Evolutionary conservation across 35 echinoderm and acorn worm species (phyloP).

Genomic region (Chiridota heheva): DNA sequence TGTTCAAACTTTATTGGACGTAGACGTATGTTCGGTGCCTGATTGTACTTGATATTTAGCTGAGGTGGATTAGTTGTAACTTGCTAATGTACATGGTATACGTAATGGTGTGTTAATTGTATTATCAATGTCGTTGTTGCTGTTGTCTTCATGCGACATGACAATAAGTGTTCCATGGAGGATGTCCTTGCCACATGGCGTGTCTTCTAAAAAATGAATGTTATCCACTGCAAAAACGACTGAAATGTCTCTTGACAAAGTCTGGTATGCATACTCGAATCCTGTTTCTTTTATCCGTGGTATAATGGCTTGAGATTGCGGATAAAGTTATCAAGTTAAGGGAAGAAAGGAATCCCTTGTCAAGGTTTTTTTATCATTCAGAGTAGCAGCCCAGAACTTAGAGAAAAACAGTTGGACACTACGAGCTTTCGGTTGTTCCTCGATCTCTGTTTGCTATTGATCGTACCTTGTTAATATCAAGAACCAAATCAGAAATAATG

Average conservation of each 20-base stretch:
- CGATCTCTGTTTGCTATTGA: too few relatives aligned
- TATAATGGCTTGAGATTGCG: conserved; percentile 28
- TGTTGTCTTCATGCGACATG: conserved; percentile 16
- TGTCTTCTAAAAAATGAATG: conserved; percentile 40
- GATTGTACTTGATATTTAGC: conserved; percentile 24
- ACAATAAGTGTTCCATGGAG: conserved; percentile 25
- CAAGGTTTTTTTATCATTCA: too few relatives aligned
- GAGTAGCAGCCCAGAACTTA: too few relatives aligned
- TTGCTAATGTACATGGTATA: neutral
- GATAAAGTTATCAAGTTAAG: too few relatives aligned
- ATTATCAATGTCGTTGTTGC: neutral
- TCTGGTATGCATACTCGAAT: conserved; percentile 19
- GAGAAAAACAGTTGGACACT: too few relatives aligned
- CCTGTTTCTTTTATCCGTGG: neutral
- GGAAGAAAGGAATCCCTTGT: too few relatives aligned
- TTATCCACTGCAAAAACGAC: conserved; percentile 35
- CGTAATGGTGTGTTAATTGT: conserved; percentile 17
- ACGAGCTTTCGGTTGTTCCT: too few relatives aligned
- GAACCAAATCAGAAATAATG: too few relatives aligned
- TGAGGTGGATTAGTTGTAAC: neutral
- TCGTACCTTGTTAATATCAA: too few relatives aligned
- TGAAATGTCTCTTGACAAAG: conserved; percentile 30
- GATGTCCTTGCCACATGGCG: conserved; percentile 25
- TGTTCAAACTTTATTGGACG: conserved; percentile 22
- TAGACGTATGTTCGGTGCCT: neutral